Conservation (phyloP, 2,113 vertebrate species). For the Shinisaurus crocodilurus region DNA sequence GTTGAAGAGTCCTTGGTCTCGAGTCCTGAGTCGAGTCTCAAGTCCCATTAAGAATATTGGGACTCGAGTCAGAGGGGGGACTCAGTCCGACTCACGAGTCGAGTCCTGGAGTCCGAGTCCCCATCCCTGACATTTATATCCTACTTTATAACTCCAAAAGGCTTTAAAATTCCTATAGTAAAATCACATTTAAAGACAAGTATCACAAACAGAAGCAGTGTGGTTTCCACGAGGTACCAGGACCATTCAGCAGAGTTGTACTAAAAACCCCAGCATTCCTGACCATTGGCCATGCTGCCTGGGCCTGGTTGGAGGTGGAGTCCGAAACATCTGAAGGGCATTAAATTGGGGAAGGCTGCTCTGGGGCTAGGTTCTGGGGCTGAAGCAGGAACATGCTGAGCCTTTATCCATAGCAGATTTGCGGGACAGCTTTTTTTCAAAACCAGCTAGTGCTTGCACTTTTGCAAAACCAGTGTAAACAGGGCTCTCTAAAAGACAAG, state of each 20-base stretch:
- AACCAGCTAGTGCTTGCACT: constrained; percentile 55
- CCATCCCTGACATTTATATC: too few species aligned
- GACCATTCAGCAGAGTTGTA: background rate
- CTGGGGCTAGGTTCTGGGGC: background rate
- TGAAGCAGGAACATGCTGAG: background rate
- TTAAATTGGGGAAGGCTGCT: background rate
- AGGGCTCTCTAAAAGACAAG: constrained; percentile 44
- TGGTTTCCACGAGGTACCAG: background rate
- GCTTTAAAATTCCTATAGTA: background rate
- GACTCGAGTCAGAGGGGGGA: too few species aligned
- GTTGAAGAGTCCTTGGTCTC: too few species aligned
- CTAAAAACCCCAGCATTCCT: too few species aligned
- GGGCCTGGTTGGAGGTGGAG: too few species aligned
- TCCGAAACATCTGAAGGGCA: too few species aligned
- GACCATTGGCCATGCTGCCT: too few species aligned
- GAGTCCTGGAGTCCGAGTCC: too few species aligned
- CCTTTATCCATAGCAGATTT: background rate
- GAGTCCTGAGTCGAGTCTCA: too few species aligned
- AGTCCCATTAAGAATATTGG: too few species aligned
- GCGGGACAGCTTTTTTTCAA: background rate
- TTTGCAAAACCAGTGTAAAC: constrained; percentile 45
- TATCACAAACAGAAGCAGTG: background rate
- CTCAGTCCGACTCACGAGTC: too few species aligned
- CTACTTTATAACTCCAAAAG: background rate
- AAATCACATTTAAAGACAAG: background rate